Conservation (phyloP, 2,113 vertebrate genomes). For the Anser cygnoides region DNA sequence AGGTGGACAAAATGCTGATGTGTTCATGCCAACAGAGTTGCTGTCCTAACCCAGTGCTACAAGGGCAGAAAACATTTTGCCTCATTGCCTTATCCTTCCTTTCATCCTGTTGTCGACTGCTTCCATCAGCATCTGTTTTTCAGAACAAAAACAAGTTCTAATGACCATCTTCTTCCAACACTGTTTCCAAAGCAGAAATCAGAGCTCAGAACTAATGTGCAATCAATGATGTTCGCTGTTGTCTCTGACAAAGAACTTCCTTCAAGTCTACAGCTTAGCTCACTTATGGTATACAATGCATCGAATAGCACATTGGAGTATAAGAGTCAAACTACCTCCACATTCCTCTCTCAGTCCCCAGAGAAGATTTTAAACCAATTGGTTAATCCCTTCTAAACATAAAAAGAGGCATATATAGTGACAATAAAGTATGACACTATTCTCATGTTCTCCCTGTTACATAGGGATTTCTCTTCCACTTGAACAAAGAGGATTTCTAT, state of each 20-base stretch:
- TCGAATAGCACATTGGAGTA: accelerated
- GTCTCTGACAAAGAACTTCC: background rate
- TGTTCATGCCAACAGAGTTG: background rate
- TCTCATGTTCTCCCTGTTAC: background rate
- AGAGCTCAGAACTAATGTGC: background rate
- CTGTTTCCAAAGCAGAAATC: background rate
- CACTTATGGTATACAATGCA: background rate
- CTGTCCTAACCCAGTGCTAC: background rate
- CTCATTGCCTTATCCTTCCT: background rate
- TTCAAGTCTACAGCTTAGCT: background rate
- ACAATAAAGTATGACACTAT: background rate
- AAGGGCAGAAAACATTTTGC: background rate
- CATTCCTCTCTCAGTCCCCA: background rate
- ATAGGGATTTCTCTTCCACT: background rate
- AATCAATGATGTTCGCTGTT: background rate
- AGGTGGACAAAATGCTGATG: background rate
- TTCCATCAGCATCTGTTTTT: background rate
- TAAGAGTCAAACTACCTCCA: background rate
- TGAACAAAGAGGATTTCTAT: background rate
- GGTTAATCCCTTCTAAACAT: background rate
- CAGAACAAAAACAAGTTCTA: background rate
- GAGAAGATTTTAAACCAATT: background rate
- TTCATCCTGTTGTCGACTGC: background rate
- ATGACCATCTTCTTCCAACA: background rate
- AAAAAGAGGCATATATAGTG: background rate